phyloP scores from a whole-genome alignment of 1,140 invertebrate species.

The Danaus plexippus region DNA sequence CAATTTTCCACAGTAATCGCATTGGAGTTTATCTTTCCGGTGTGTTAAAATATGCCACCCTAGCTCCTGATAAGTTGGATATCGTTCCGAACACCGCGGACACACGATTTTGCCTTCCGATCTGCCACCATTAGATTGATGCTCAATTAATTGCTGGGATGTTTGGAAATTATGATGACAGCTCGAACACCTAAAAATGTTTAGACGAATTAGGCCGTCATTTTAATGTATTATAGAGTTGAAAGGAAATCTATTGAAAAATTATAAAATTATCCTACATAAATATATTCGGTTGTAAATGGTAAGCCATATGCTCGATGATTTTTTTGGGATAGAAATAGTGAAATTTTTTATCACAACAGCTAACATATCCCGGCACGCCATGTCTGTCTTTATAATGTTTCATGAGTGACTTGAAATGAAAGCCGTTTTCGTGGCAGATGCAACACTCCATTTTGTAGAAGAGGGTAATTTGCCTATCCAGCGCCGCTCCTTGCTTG shows the following conservation, averaged over 20 bases:
- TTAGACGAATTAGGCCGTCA: too few relatives aligned
- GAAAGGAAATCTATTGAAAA: background rate
- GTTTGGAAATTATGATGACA: conserved; percentile 61
- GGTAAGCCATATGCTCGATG: conserved; percentile 65
- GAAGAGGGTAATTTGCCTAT: conserved; percentile 60
- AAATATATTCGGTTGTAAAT: conserved; percentile 61
- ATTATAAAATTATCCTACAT: conserved; percentile 39
- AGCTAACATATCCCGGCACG: conserved; percentile 60
- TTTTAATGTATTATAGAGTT: background rate
- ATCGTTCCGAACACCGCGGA: conserved; percentile 52
- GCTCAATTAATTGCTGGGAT: conserved; percentile 52
- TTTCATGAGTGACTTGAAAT: conserved; percentile 60
- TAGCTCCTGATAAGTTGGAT: conserved; percentile 55
- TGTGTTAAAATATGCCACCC: conserved; percentile 51
- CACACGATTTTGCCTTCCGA: conserved; percentile 58
- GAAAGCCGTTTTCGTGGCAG: conserved; percentile 53
- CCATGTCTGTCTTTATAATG: conserved; percentile 65
- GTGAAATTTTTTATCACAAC: conserved; percentile 64
- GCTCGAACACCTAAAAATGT: conserved; percentile 45
- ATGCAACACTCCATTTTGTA: conserved; percentile 68
- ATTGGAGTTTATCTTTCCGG: conserved; percentile 49
- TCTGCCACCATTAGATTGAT: conserved; percentile 55
- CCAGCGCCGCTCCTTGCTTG: conserved; percentile 50
- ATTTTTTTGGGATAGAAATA: conserved; percentile 66
- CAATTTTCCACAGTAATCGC: conserved; percentile 63